Percentiles rank a stretch among this genome's conserved stretches.
These are phyloP conservation scores for Neolamprologus longior DNA, from an alignment of 2,113 vertebrate species.

Conservation along the genomic window DNA sequence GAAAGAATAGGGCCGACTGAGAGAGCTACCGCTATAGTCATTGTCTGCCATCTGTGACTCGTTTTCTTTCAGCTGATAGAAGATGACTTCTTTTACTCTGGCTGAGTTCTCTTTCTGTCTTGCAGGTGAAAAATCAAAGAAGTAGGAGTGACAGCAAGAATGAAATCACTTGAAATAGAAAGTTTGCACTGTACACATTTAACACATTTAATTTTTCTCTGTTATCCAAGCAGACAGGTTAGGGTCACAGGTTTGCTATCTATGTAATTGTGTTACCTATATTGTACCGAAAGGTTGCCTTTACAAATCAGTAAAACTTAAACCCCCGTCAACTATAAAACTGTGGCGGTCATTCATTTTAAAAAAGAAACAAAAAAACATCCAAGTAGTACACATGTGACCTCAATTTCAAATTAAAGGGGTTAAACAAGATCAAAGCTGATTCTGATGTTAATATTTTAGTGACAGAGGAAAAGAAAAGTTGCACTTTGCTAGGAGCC, in stretches of 20 bases:
- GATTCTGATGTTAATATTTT: conserved; percentile 22
- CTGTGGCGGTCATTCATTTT: not conserved
- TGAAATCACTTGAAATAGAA: not conserved
- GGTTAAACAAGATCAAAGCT: conserved; percentile 29
- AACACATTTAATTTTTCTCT: not conserved
- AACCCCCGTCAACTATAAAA: not conserved
- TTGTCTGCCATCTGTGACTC: not conserved
- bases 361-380: not conserved
- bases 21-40: not conserved
- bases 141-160: not conserved
- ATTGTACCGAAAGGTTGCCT: not conserved
- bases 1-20: not conserved
- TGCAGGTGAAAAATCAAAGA: not conserved
- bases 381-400: not conserved
- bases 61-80: conserved; percentile 25
- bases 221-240: not conserved
- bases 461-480: not conserved
- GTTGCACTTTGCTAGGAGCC: conserved; percentile 1
- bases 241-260: not conserved
- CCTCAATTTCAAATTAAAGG: not conserved
- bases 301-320: not conserved
- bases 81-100: conserved; percentile 27
- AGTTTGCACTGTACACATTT: not conserved
- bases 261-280: not conserved
- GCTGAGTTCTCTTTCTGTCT: conserved; percentile 13